Conservation (phyloP, 2,888 invertebrate genomes). For the Plemyria rubiginata region DNA sequence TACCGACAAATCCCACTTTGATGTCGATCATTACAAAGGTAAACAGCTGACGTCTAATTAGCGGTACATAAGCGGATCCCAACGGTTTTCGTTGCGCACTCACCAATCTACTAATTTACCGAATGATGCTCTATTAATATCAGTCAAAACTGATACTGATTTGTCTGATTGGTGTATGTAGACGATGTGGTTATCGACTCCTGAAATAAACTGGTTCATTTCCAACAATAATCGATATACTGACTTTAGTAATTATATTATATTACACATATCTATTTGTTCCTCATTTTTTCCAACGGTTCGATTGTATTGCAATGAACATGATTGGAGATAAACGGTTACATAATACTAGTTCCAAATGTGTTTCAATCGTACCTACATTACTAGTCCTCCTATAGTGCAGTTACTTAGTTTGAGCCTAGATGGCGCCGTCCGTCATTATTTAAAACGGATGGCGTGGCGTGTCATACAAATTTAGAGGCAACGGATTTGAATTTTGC, state of each 20-base stretch:
- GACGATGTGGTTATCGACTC: slow-evolving; percentile 37
- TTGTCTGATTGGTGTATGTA: slow-evolving; percentile 46
- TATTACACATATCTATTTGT: neutral
- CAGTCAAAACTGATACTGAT: slow-evolving; percentile 51
- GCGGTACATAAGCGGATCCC: slow-evolving; percentile 65
- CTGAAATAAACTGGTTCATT: slow-evolving; percentile 34
- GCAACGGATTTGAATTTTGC: slow-evolving; percentile 36
- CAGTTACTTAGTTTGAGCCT: too few species aligned
- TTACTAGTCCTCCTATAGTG: too few species aligned
- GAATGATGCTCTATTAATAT: slow-evolving; percentile 66
- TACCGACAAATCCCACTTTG: slow-evolving; percentile 57
- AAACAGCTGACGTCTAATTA: slow-evolving; percentile 73
- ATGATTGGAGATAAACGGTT: too few species aligned
- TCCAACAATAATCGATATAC: slow-evolving; percentile 23
- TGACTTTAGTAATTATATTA: slow-evolving; percentile 8
- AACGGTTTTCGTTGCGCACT: slow-evolving; percentile 60
- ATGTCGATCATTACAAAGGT: slow-evolving; percentile 71
- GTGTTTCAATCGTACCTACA: too few species aligned
- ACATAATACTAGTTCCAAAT: too few species aligned
- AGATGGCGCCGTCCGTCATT: neutral
- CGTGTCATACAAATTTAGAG: slow-evolving; percentile 39
- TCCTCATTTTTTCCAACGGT: too few species aligned
- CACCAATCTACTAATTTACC: slow-evolving; percentile 66
- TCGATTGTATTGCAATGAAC: too few species aligned
- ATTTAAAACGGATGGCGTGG: slow-evolving; percentile 37